Base-by-base conservation (phyloP, 2,888 invertebrate species). In the Autographa pulchrina region DNA sequence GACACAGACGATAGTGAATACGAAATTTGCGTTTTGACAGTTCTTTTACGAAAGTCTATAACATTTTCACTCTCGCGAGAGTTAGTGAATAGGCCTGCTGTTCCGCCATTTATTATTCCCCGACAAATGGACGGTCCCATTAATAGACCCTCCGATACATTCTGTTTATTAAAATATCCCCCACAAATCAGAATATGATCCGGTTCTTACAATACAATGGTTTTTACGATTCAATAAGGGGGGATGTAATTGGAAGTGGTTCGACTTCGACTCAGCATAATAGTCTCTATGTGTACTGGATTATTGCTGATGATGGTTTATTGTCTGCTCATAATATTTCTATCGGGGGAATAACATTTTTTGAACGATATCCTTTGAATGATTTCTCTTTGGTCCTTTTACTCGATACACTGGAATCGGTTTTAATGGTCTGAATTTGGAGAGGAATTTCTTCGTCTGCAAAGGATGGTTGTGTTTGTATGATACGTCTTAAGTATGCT, bases 161-260 rank as follows among this genome's bases (percentile, higher is more conserved):
- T 75, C 76, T 81, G 65, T 84, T 75, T 83, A 81, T 84, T 84
- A 77, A 84, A 84, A 81, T 74, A 75, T 77, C 62, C 60, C 63
- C 64, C 62, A 74, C 65, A 82, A 82, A 83, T 78, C 78, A 78
- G 77, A 66, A 77, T 80, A 77, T 77, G 72, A 82, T 77, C 72
- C 76, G 65, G 48, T 67, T 70, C 79, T 74, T 72, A 72, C 69
- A 76, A 66, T 65, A 84, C 81, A 82, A 81, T 82, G 77, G 75
- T 65, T 81, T 81, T 79, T 78, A 79, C 75, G 76, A 79, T 81
- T 84, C 77, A 79, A 81, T 84, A 83, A 69, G 72, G 60, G 48
- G 69, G 63, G 60, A 54, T 74, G 68, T 84, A 79, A 84, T 84
- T 81, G 81, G 62, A 69, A 61, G 54, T 73, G 72, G 68, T 60